phyloP scores from a whole-genome alignment of 2,797 vertebrate species.

The Pipistrellus nathusii region DNA sequence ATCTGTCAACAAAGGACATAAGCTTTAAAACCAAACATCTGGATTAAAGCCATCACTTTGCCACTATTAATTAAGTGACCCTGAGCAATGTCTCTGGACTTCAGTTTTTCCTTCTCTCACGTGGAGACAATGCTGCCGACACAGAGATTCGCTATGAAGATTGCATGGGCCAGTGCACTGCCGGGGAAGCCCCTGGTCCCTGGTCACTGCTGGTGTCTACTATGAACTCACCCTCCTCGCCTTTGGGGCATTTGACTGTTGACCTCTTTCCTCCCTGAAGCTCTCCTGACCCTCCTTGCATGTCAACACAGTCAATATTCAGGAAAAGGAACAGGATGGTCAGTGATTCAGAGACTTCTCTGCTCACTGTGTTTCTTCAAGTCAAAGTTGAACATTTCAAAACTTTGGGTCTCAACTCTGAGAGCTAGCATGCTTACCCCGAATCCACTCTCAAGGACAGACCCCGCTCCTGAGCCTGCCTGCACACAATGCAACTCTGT shows the following conservation, averaged over 20 bases:
- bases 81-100: background rate
- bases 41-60: background rate
- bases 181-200: background rate
- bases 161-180: background rate
- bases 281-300: background rate
- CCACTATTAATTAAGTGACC: background rate
- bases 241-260: background rate
- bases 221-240: background rate
- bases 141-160: background rate
- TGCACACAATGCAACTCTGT: background rate
- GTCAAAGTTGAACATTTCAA: background rate
- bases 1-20: background rate
- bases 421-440: background rate
- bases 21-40: background rate
- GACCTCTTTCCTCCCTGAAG: background rate
- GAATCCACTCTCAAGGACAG: constrained; percentile 12
- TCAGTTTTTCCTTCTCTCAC: background rate
- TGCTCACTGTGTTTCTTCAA: background rate
- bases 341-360: background rate
- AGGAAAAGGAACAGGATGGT: background rate
- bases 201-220: background rate
- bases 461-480: background rate
- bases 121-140: background rate
- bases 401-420: background rate
- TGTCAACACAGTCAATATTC: background rate